Base-by-base conservation (phyloP, 2,888 invertebrate species). In the Apomyelois bistriatella region DNA sequence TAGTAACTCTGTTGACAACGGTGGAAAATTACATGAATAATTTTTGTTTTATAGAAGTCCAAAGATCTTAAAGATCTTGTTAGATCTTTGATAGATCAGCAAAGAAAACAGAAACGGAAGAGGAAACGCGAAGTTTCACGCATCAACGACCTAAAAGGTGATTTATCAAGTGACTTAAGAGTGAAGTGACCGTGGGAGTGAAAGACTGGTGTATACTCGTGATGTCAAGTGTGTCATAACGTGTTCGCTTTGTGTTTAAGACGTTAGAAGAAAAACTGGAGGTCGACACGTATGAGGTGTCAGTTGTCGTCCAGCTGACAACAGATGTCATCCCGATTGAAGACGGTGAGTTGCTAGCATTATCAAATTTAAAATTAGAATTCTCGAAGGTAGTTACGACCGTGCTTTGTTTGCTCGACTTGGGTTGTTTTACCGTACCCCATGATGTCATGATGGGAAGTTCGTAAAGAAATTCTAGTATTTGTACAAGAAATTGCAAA, bases 221-320 rank as follows among this genome's bases (percentile, higher is more conserved):
- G 72, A 80, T 74, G 76, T 65, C 68, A 70, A 68, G 67, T 62
- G 59, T 59, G 58, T 28, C 38, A 8, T 56, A 58, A 63, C 53
- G 57, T 65, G 69, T 65, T 66, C 57, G 66, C 68, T 70, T 53
- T 62, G 62, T 67, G 65, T 53, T 5, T 60, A 57, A 51, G 64
- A 68, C 62, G 63, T 58, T 55, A 60, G 70, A 66, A 57, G 66
- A 66, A 86, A 89, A 85, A 83, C 91, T 91, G 91, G 91, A 89
- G 89, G 79, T 70, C 85, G 84, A 89, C 75, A 84, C 88, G 75
- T 85, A 88, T 87, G 87, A 89, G 55, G 84, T 85, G 85, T 89
- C 91, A 85, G 90, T 90, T 86, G 87, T 75, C 83, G 82, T 86
- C 77, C 82, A 88, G 86, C 86, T 90, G 89, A 90, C 90, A 85